Evolutionary conservation across 1,140 invertebrate genomes (phyloP), one percentile per base, ranked within the genome.

Genomic region (Lithobius niger): DNA sequence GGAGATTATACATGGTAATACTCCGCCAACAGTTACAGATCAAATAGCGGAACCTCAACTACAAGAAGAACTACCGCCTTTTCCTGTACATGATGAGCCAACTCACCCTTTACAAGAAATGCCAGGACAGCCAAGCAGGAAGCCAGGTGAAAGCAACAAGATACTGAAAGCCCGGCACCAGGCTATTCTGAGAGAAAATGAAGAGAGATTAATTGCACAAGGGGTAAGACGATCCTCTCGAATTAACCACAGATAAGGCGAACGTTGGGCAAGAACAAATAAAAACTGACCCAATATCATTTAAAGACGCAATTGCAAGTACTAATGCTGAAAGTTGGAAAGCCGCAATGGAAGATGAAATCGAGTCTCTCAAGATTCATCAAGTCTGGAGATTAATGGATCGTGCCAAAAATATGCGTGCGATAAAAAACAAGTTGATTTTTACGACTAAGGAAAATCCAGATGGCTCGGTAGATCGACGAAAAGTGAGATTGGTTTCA

Each of bases 351-450:
- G 25, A 61, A 13, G 50, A 58, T 16, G 62, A 65, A 50, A 26
- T 61, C 22, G 3, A 52, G n/a, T 64, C 57, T 47, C 64, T 69
- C 45, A 24, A 59, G 57, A 61, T 65, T 57, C 66, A 65, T 56
- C 54, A 66, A 27, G 62, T 67, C 22, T 69, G 67, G 65, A 59
- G 65, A 27, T 59, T 71, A 57, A 67, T 72, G 21, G 42, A 60
- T 36, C 67, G 56, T 45, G 69, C 71, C 18, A 43, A 58, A 4
- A 62, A 67, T 60, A 67, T 62, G 65, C 65, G 61, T 52, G 52
- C 61, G 19, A 62, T 73, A 16, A 60, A 69, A 48, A 66, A 63
- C 24, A 36, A 36, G 31, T 36, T 6, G 31, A 36, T 36, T 36
- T 36, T 36, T 36, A 10, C 31, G 31, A 31, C 54, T 16, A 59